A percentile compares a stretch with the other conserved stretches of the same genome.
Conservation (phyloP, 2,113 vertebrate species). For the Xiphias gladius region DNA sequence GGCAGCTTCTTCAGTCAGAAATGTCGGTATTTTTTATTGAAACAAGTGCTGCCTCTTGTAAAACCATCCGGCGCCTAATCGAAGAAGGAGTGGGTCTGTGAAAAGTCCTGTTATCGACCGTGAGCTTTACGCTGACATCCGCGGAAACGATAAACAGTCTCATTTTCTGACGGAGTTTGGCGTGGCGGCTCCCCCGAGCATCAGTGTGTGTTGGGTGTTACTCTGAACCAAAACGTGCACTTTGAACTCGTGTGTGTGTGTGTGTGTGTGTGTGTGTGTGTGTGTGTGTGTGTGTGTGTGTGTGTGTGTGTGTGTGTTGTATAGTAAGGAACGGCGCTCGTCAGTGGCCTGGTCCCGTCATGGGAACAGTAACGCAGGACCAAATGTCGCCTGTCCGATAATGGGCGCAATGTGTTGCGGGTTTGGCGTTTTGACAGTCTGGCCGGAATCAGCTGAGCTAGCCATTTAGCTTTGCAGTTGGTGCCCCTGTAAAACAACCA, state of each 20-base stretch:
- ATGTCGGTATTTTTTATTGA: background rate
- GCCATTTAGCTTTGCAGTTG: constrained; percentile 40
- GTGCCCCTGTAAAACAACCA: background rate
- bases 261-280: too few relatives aligned
- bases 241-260: background rate
- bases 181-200: too few relatives aligned
- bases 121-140: background rate
- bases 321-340: background rate
- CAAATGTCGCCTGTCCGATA: constrained; percentile 53
- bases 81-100: accelerated
- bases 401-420: background rate
- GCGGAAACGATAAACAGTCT: background rate
- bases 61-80: background rate
- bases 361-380: too few relatives aligned
- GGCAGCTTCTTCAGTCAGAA: background rate
- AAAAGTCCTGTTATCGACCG: background rate
- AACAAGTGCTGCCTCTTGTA: background rate
- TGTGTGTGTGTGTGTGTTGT: too few relatives aligned
- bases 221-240: background rate
- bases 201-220: background rate
- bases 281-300: too few relatives aligned
- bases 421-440: constrained; percentile 57
- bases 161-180: background rate
- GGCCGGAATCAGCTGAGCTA: constrained; percentile 55
- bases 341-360: accelerated